These are phyloP conservation scores for Corvus moneduloides DNA, from an alignment of 2,113 vertebrate species.

Conservation along the genomic window DNA sequence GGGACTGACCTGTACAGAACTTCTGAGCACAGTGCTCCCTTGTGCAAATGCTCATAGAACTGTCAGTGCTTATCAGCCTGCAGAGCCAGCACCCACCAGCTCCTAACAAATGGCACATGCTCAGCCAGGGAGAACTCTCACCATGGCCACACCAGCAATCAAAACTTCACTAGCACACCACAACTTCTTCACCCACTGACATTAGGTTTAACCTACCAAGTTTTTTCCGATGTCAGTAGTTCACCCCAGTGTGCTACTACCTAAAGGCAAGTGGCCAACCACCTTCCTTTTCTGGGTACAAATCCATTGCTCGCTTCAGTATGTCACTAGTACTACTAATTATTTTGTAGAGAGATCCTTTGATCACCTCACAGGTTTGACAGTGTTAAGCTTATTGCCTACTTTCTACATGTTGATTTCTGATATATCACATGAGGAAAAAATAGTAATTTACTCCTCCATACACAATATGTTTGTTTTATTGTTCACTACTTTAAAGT, in stretches of 20 bases:
- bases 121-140: neutral
- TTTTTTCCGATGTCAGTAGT: neutral
- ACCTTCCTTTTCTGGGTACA: neutral
- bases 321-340: neutral
- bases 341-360: neutral
- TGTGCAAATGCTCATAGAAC: neutral
- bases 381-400: neutral
- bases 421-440: neutral
- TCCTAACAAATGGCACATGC: neutral
- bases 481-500: neutral
- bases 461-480: neutral
- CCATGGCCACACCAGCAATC: fast-evolving
- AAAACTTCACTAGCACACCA: neutral
- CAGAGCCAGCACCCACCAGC: neutral
- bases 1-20: neutral
- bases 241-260: neutral
- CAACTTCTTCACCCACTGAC: neutral
- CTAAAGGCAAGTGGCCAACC: neutral
- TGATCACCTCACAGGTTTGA: neutral
- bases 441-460: neutral
- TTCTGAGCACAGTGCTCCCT: neutral
- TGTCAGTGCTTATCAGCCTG: neutral
- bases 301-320: neutral
- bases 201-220: neutral
- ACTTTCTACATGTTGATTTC: neutral